Evolutionary conservation across 2,797 vertebrate genomes (phyloP), one percentile per base, ranked within the genome.

Genomic region (Myiothlypis chrysogaster): DNA sequence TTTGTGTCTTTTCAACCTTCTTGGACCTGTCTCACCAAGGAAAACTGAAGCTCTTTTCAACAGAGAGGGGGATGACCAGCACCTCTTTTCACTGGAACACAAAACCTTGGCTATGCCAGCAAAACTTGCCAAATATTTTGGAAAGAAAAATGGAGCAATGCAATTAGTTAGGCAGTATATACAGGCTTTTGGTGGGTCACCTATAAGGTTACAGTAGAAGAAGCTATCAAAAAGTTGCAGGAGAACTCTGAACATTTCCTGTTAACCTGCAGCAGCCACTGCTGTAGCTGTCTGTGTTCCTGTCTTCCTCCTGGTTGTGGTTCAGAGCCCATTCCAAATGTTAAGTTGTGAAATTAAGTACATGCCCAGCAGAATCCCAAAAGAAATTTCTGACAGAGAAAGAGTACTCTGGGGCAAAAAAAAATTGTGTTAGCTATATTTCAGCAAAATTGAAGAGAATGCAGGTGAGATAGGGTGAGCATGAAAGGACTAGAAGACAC

Each of bases 21-120:
- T 69, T 14, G 72, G 37, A 46, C 44, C 16, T 50, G 20, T 2
- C 3, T 20, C 16, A 69, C 1, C 5, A 30, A 69, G 20, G n/a
- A 68, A 85, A 65, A 49, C 43, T n/a, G 4, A 14, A 37, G 10
- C 4, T 53, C 28, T 64, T 64, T 87, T 53, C 7, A 11, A 4
- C 0, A 0, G 4, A 3, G 34, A 2, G 0, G 4, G 6, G 0
- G 5, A 0, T 1, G 3, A 15, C 10, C 5, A 52, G 13, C 0
- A 2, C 6, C 3, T 55, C 27, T 60, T 69, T 69, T 76, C 60
- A 22, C 6, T 35, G 43, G 27, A 65, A 87, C 1, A 1, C 44
- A 55, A 90, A 85, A 35, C 7, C 7, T 57, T 3, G 14, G 2
- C 20, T 24, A 3, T 25, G 6, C 30, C 2, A 0, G 10, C 0